Base-by-base conservation (phyloP, 2,888 invertebrate species). In the Leucozona laternaria region DNA sequence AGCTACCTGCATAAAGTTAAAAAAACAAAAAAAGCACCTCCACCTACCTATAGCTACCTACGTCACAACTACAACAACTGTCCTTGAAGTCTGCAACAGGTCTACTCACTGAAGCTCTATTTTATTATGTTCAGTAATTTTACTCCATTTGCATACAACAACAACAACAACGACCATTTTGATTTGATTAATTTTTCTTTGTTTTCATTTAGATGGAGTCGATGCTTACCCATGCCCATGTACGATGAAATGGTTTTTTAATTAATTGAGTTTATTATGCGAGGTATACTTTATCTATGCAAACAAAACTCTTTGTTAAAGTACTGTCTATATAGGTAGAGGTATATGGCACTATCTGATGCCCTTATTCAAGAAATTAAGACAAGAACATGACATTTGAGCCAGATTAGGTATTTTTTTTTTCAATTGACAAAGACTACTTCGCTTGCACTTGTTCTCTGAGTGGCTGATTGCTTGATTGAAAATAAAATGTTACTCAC, bases 101-200 rank as follows among this genome's bases (percentile, higher is more conserved):
- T 64, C 17, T 37, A 37, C 8, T 22, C 48, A 13, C 13, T 50
- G 15, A 25, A 66, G 37, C 50, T 68, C 34, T 45, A 68, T 68
- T 50, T 68, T 68, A 48, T 68, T 34, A 34, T 15, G 50, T 34
- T 37, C n/a, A 15, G 15, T 66, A 31, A 13, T 13, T 34, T 37
- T 37, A 68, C 37, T 53, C 53, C 37, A 68, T 68, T 68, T 68
- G 31, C 68, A 68, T 68, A 22, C 15, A 28, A 1, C 57, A 25
- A n/a, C 20, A 11, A 43, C 43, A 64, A 43, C 25, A 17, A 17
- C 45, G 7, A 45, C 20, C 20, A 34, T 37, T 53, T 53, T 53
- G 37, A 68, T 68, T 68, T 53, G 53, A 68, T 68, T 68, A 68
- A 37, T 53, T 34, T 68, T 66, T 40, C 68, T 68, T 68, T 50